Base-by-base conservation (phyloP, 1,140 invertebrate genomes). In the Aricia agestis region DNA sequence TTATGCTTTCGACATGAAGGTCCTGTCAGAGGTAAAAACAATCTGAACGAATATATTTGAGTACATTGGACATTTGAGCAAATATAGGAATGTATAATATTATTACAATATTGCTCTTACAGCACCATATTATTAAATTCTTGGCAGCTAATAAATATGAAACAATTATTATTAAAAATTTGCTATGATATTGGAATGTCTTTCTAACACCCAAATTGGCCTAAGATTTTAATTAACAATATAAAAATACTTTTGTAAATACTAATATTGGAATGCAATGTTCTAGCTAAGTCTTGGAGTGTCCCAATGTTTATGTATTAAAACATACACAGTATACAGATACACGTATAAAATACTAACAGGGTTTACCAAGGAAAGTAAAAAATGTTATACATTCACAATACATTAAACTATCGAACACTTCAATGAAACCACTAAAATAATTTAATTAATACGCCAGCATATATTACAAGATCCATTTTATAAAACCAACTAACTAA, bases 401-500 rank as follows among this genome's bases (percentile, higher is more conserved):
- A 59, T 19, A 65, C 41, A 61, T 63, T 69, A 69, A 63, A 69
- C 57, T 61, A 69, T 61, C 68, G 63, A 69, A 69, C 68, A 25
- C 57, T 63, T 69, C 59, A 42, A 63, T 59, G 18, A 18, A 42
- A 61, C 59, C 58, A 61, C 59, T 61, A 61, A 61, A 69, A 69
- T 69, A 69, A 69, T 63, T 63, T 25, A 63, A 63, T 3, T 63
- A 63, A 63, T 63, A 63, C 18, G 17, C 59, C 59, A 9, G 10
- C 58, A 19, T 52, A 52, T 52, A 52, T 52, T 41, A 61, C 59
- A 61, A 41, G 80, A 82, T 81, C 77, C 80, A 79, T 81, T 79
- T 74, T 69, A 67, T 73, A 76, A 84, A 82, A 83, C 82, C 78
- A 79, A 77, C 81, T 83, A 88, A 82, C 81, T 85, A 84, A 82